Conservation (phyloP, 2,888 invertebrate genomes). For the Homarus gammarus region DNA sequence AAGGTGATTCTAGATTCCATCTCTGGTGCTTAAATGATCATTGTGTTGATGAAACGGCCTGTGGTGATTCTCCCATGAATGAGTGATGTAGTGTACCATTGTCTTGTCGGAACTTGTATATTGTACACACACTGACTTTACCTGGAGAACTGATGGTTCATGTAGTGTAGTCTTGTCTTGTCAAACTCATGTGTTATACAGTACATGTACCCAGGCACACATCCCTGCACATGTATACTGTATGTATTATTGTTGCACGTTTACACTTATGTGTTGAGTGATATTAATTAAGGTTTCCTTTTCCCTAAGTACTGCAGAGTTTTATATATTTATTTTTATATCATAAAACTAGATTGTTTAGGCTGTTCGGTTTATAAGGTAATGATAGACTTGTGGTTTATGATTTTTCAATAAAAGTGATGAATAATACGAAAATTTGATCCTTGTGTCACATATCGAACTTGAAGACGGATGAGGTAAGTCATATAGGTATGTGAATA, state of each 20-base stretch:
- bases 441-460: conserved; percentile 4
- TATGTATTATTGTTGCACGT: background rate
- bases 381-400: conserved; percentile 15
- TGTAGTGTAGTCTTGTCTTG: background rate
- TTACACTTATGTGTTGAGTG: conserved; percentile 15
- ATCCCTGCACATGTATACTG: background rate
- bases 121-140: background rate
- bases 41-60: background rate
- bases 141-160: background rate
- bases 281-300: conserved; percentile 40
- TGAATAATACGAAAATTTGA: background rate
- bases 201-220: background rate
- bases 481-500: background rate
- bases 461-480: conserved; percentile 8
- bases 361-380: conserved; percentile 5
- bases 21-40: background rate
- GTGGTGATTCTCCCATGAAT: background rate
- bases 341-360: background rate
- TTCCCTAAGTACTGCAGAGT: conserved; percentile 42
- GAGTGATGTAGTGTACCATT: background rate
- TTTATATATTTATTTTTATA: conserved; percentile 58
- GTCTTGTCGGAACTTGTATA: background rate
- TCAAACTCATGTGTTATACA: background rate
- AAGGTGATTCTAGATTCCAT: background rate
- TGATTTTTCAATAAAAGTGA: conserved; percentile 35